Percentiles rank a stretch among this genome's conserved stretches.
phyloP scores from a whole-genome alignment of 1,140 invertebrate species.

The Tetranychus urticae region DNA sequence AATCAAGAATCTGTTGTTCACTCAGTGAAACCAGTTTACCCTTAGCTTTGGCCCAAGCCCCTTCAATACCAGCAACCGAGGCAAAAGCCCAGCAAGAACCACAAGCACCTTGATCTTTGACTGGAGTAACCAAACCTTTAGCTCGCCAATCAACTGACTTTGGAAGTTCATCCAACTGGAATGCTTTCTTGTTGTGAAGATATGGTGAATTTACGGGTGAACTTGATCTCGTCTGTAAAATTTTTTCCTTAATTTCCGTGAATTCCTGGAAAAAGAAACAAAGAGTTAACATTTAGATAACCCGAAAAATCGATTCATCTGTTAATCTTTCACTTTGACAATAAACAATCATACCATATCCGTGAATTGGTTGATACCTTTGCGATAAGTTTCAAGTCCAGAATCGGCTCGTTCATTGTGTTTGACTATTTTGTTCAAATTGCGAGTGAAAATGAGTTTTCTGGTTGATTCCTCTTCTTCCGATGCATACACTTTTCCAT shows the following conservation, averaged over 20 bases:
- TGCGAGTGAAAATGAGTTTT: slow-evolving; percentile 9
- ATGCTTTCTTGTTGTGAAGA: not conserved
- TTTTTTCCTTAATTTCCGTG: not conserved
- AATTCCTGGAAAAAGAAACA: not conserved
- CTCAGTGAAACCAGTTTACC: slow-evolving; percentile 52
- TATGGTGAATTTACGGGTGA: not conserved
- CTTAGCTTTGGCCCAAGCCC: slow-evolving; percentile 66
- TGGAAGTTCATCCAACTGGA: slow-evolving; percentile 26
- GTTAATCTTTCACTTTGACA: not conserved
- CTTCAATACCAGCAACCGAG: slow-evolving; percentile 49
- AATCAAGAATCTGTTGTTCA: slow-evolving; percentile 10
- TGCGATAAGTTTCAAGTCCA: slow-evolving; percentile 16
- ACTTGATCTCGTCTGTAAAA: not conserved
- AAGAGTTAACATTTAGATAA: not conserved
- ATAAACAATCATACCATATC: slow-evolving; percentile 9
- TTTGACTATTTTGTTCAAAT: slow-evolving; percentile 2
- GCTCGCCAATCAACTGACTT: slow-evolving; percentile 58
- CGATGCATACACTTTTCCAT: not conserved
- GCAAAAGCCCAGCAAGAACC: slow-evolving; percentile 9
- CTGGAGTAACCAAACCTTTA: slow-evolving; percentile 58
- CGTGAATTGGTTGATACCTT: slow-evolving; percentile 20
- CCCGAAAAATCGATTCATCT: too few species aligned
- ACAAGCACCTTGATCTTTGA: slow-evolving; percentile 62
- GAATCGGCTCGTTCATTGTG: slow-evolving; percentile 11
- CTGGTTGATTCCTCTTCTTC: slow-evolving; percentile 7